Percentiles rank a stretch among this genome's conserved stretches.
Evolutionary conservation across 2,113 vertebrate genomes (phyloP).

Genomic region (Rhodinocichla rosea): DNA sequence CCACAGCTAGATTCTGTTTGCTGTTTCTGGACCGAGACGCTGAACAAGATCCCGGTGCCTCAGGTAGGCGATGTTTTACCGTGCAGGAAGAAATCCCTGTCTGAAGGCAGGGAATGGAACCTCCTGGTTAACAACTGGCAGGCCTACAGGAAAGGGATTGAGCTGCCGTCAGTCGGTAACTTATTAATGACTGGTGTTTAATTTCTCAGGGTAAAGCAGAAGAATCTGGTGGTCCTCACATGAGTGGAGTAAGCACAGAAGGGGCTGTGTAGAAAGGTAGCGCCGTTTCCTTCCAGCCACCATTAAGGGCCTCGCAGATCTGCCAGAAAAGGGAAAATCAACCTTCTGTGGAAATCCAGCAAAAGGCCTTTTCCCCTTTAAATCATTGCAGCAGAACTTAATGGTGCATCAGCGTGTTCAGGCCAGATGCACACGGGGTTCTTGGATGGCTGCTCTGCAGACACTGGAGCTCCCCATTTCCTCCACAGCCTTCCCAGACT

Average conservation of each 20-base stretch:
- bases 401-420: background rate
- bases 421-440: background rate
- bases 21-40: constrained; percentile 73
- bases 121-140: constrained; percentile 18
- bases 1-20: constrained; percentile 77
- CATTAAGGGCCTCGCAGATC: constrained; percentile 27
- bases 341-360: constrained; percentile 46
- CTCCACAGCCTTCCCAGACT: background rate
- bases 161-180: constrained; percentile 24
- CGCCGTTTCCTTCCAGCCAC: constrained; percentile 31
- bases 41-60: constrained; percentile 75
- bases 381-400: constrained; percentile 36
- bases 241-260: background rate
- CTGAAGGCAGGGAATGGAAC: constrained; percentile 58
- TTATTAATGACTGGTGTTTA: constrained; percentile 36
- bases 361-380: constrained; percentile 39
- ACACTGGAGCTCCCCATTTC: background rate
- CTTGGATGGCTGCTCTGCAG: background rate
- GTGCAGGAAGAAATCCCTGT: constrained; percentile 67
- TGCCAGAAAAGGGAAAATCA: constrained; percentile 61
- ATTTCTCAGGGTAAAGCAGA: constrained; percentile 50
- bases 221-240: constrained; percentile 56
- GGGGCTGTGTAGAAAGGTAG: constrained; percentile 4
- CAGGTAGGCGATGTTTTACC: constrained; percentile 74
- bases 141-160: constrained; percentile 32